These are phyloP conservation scores for Paratilapia polleni DNA, from an alignment of 2,113 vertebrate species.

Conservation along the genomic window DNA sequence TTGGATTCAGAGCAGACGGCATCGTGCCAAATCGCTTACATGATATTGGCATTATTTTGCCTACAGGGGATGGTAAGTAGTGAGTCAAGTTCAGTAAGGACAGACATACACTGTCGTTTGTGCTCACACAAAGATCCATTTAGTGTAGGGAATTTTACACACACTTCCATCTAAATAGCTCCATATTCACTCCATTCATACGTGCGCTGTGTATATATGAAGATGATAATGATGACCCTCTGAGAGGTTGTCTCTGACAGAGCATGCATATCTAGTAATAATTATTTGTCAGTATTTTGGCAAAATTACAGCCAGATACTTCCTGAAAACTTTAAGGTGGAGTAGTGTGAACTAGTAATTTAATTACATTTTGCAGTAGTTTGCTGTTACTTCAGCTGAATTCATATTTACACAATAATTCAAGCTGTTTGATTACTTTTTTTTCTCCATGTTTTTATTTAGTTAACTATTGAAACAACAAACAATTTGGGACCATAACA, in stretches of 20 bases:
- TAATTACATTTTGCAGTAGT: too few relatives aligned
- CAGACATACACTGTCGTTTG: conserved; percentile 21
- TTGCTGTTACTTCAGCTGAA: too few relatives aligned
- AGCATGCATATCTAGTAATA: background rate
- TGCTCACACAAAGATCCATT: conserved; percentile 60
- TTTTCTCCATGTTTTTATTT: too few relatives aligned
- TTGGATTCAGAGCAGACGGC: conserved; percentile 19
- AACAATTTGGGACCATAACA: too few relatives aligned
- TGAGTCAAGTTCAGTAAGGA: conserved; percentile 15
- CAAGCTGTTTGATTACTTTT: too few relatives aligned
- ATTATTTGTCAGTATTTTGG: conserved; percentile 2
- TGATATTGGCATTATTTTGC: conserved; percentile 35
- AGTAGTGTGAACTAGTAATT: too few relatives aligned
- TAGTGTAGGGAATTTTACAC: conserved; percentile 3
- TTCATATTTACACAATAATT: too few relatives aligned
- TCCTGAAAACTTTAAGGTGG: background rate
- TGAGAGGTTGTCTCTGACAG: background rate
- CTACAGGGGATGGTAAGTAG: conserved; percentile 14
- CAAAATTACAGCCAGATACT: background rate
- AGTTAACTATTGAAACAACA: too few relatives aligned
- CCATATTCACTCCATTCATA: conserved; percentile 36
- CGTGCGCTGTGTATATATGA: conserved; percentile 47
- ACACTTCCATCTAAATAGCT: conserved; percentile 17
- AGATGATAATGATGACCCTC: conserved; percentile 52
- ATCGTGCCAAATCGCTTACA: conserved; percentile 35